Base-by-base conservation (phyloP, 2,113 vertebrate genomes). In the Phoenicopterus ruber region DNA sequence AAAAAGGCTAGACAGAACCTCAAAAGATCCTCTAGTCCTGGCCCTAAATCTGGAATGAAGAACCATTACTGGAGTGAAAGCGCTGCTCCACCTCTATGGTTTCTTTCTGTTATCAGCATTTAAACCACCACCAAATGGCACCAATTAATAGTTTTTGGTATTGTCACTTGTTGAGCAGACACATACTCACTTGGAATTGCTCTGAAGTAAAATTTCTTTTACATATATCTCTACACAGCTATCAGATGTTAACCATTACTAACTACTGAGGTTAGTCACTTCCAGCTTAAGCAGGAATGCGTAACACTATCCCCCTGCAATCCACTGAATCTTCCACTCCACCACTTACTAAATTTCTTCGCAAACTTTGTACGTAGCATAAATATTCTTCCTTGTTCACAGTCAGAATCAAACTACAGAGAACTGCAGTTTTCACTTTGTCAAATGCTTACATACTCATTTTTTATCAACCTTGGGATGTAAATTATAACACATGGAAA, bases 381-480 rank as follows among this genome's bases (percentile, higher is more conserved):
- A 31, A 85, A 44, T 32, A 52, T 18, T 55, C 52, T 20, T 49
- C 54, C 59, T 82, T 32, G 13, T 62, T 42, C 70, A 69, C n/a
- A 52, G 38, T 22, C 71, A 87, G 47, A 93, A 76, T 25, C 36
- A 71, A 95, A 73, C 63, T 62, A 84, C 7, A 73, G 61, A 87
- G 34, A 93, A 90, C 92, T 88, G 93, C 84, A 83, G 62, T 57
- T 92, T 94, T 55, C 93, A 95, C 95, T 97, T 92, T 95, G 95
- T 67, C 92, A 91, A 95, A 96, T 94, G 88, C 65, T 94, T 52
- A 69, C 21, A 36, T 14, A n/a, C 8, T 24, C 3, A 29, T 55
- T 57, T 67, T 78, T 87, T 57, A 91, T 76, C 77, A 79, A 67
- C 20, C 58, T 24, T 26, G 26, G 40, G 42, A 65, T 44, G 26